A percentile compares a stretch with the other conserved stretches of the same genome.
Conservation (phyloP, 2,888 invertebrate species). For the Dysmachus trigonus region DNA sequence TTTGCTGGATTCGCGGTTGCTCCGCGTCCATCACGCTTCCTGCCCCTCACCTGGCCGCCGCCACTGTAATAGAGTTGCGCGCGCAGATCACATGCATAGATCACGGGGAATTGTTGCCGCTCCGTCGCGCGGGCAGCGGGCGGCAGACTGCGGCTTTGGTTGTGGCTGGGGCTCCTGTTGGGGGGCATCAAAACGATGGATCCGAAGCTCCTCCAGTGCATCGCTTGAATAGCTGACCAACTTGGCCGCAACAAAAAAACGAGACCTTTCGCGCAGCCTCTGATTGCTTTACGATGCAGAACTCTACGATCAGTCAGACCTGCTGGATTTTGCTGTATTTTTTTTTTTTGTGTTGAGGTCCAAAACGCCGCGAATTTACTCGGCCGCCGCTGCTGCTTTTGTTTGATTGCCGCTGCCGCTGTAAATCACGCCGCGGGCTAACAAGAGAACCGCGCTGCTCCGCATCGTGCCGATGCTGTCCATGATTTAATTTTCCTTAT, state of each 20-base stretch:
- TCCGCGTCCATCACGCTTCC: neutral
- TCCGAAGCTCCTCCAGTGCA: constrained; percentile 5
- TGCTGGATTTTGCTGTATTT: neutral
- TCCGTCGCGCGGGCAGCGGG: too few relatives aligned
- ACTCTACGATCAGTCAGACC: neutral
- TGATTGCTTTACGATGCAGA: constrained; percentile 17
- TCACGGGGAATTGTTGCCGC: neutral
- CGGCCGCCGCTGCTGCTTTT: neutral
- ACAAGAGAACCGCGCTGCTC: neutral
- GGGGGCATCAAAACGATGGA: neutral
- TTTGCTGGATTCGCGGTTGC: constrained; percentile 41
- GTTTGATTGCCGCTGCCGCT: neutral
- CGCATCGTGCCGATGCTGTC: constrained; percentile 11
- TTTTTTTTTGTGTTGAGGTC: neutral
- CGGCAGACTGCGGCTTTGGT: too few relatives aligned
- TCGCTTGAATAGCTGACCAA: neutral
- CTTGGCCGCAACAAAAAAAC: neutral
- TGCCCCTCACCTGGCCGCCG: neutral
- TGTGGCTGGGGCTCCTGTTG: neutral
- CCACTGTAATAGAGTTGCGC: neutral
- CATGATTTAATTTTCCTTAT: constrained; percentile 14
- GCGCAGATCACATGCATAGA: neutral
- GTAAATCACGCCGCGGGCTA: neutral
- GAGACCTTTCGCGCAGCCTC: neutral
- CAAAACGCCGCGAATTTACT: neutral